Evolutionary conservation across 2,888 invertebrate genomes (phyloP).

Genomic region (Epirrhoe alternata): DNA sequence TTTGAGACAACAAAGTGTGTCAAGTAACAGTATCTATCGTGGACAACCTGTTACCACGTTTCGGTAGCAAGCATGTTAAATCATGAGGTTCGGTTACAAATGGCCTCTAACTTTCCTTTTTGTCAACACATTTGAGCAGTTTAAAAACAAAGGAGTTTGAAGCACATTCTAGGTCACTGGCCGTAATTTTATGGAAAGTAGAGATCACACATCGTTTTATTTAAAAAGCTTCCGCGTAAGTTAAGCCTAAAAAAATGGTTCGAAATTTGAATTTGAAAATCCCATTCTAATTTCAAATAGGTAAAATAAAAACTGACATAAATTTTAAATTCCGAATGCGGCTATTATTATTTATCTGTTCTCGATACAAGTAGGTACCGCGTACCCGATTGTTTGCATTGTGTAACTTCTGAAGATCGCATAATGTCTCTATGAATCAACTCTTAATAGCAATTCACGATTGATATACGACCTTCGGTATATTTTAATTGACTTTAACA

Average conservation of each 20-base stretch:
- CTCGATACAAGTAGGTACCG: conserved; percentile 50
- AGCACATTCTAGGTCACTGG: conserved; percentile 16
- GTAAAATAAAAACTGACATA: not conserved
- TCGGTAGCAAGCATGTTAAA: conserved; percentile 35
- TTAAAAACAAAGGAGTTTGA: conserved; percentile 22
- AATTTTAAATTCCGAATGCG: not conserved
- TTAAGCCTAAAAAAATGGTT: not conserved
- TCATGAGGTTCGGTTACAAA: conserved; percentile 34
- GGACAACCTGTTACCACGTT: conserved; percentile 62
- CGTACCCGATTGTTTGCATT: conserved; percentile 54
- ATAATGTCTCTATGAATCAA: conserved; percentile 32
- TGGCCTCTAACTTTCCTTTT: conserved; percentile 29
- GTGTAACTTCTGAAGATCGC: conserved; percentile 48
- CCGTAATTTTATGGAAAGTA: not conserved
- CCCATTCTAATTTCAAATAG: not conserved
- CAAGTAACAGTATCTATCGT: conserved; percentile 71
- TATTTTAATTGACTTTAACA: conserved; percentile 16
- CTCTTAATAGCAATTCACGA: conserved; percentile 14
- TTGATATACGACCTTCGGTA: conserved; percentile 28
- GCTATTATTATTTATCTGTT: not conserved
- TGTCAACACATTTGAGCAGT: conserved; percentile 16
- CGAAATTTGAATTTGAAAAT: conserved; percentile 10
- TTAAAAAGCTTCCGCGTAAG: too few species aligned
- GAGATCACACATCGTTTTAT: too few species aligned
- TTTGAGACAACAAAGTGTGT: conserved; percentile 62